Percentiles rank a stretch among this genome's conserved stretches.
These are phyloP conservation scores for Callipepla californica DNA, from an alignment of 2,113 vertebrate genomes.

Conservation along the genomic window DNA sequence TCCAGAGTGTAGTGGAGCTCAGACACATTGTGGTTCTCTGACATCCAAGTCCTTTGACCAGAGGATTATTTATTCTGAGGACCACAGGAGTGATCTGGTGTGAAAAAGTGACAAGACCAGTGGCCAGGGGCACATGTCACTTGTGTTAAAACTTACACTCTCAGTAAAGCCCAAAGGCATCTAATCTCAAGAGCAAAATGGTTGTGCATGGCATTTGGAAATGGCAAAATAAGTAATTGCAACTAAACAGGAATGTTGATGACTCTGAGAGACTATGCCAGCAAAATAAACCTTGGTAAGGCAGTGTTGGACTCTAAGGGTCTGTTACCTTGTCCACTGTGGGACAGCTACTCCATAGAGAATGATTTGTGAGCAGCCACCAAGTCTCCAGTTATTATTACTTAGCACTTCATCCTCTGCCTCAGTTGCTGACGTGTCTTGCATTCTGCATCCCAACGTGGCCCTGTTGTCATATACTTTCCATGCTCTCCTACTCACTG, in stretches of 20 bases:
- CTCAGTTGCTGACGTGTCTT: not conserved
- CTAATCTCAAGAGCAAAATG: slow-evolving; percentile 21
- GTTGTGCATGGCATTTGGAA: not conserved
- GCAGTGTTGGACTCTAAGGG: not conserved
- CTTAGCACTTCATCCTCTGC: not conserved
- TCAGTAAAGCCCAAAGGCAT: not conserved
- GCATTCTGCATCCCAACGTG: not conserved
- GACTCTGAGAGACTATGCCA: slow-evolving; percentile 11
- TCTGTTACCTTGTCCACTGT: not conserved
- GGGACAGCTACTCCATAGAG: not conserved
- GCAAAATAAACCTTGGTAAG: slow-evolving; percentile 2
- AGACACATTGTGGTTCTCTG: not conserved
- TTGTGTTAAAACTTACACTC: slow-evolving; percentile 16
- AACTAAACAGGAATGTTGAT: slow-evolving; percentile 43
- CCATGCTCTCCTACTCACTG: not conserved
- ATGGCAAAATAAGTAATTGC: slow-evolving; percentile 66
- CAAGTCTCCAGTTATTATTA: rapidly evolving
- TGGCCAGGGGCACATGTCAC: not conserved
- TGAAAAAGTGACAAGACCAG: not conserved
- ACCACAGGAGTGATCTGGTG: not conserved
- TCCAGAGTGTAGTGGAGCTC: not conserved
- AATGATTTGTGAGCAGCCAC: rapidly evolving
- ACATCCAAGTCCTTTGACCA: not conserved
- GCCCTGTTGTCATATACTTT: not conserved
- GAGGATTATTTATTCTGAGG: not conserved